phyloP scores from a whole-genome alignment of 2,888 invertebrate species.

The Frankliniella fusca region DNA sequence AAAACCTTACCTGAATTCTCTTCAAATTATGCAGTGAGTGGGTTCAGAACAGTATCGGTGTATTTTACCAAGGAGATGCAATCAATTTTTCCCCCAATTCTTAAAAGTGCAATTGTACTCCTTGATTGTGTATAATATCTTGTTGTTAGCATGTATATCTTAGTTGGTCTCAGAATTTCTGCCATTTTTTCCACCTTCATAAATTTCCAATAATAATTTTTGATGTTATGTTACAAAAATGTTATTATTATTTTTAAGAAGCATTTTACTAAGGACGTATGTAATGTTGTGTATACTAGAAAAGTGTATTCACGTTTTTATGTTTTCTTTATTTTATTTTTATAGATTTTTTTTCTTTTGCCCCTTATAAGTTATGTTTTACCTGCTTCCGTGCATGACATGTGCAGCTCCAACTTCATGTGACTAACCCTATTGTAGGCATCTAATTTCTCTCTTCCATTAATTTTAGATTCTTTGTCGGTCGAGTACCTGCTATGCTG shows the following conservation, averaged over 20 bases:
- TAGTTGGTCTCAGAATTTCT: too few species aligned
- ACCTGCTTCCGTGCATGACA: not conserved
- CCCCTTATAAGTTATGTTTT: slow-evolving; percentile 7
- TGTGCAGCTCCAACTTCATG: not conserved
- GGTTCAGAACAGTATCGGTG: too few species aligned
- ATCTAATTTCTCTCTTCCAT: not conserved
- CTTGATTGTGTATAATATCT: not conserved
- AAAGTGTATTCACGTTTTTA: not conserved
- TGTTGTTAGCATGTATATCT: not conserved
- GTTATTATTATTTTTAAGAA: not conserved
- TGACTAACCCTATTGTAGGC: slow-evolving; percentile 15
- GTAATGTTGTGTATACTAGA: slow-evolving; percentile 14
- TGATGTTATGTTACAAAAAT: not conserved
- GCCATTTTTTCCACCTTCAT: not conserved
- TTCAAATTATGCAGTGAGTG: too few species aligned
- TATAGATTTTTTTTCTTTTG: not conserved
- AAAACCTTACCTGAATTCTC: too few species aligned
- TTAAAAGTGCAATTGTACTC: not conserved
- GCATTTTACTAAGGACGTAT: not conserved
- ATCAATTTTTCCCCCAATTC: not conserved
- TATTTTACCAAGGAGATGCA: not conserved
- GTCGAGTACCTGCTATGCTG: slow-evolving; percentile 19
- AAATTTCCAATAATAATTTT: not conserved
- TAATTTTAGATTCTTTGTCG: not conserved
- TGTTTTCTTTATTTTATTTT: not conserved